Evolutionary conservation across 2,113 vertebrate species (phyloP).

Genomic region (Sula dactylatra): DNA sequence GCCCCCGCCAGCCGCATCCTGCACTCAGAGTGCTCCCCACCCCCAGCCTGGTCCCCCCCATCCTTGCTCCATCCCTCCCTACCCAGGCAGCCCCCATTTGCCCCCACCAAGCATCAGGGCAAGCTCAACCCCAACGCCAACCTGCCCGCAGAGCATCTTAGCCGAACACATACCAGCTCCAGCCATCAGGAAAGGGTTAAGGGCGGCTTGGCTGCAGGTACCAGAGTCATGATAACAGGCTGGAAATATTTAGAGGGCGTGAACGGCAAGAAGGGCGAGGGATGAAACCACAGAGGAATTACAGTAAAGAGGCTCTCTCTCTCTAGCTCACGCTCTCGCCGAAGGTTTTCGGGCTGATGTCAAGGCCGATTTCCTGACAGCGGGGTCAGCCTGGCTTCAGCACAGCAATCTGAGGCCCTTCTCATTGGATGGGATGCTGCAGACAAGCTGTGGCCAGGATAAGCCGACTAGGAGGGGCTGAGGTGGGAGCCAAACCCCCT

Average conservation of each 20-base stretch:
- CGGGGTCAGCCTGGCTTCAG: neutral
- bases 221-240: slow-evolving; percentile 57
- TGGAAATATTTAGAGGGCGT: slow-evolving; percentile 66
- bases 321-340: neutral
- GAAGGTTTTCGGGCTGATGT: slow-evolving; percentile 35
- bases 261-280: slow-evolving; percentile 26
- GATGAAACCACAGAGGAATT: slow-evolving; percentile 44
- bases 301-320: slow-evolving; percentile 5
- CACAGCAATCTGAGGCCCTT: neutral
- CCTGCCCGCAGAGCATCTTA: accelerated
- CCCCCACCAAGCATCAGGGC: accelerated
- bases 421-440: neutral
- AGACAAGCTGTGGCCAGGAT: neutral
- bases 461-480: neutral
- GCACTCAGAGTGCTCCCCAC: neutral
- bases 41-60: neutral
- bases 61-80: neutral
- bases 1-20: neutral
- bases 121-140: neutral
- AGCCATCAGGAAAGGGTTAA: slow-evolving; percentile 48
- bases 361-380: slow-evolving; percentile 32
- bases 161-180: accelerated
- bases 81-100: neutral
- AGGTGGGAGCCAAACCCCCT: neutral
- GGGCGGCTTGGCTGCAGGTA: slow-evolving; percentile 24